These are phyloP conservation scores for Apoda limacodes DNA, from an alignment of 2,888 invertebrate genomes.

Conservation along the genomic window DNA sequence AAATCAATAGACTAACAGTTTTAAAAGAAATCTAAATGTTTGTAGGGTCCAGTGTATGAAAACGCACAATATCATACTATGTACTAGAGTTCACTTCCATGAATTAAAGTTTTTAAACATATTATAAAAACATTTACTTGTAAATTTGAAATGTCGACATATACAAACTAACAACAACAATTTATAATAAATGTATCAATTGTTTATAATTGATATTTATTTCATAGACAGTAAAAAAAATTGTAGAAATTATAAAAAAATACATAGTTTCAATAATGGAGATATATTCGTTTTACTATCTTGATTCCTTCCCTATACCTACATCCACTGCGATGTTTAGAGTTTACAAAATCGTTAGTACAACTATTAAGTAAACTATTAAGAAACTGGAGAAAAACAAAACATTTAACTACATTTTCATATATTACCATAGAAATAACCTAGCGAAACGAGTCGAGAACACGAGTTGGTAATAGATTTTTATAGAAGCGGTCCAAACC, in stretches of 20 bases:
- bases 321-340: too few species aligned
- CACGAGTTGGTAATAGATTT: slow-evolving; percentile 28
- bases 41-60: slow-evolving; percentile 66
- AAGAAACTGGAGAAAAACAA: too few species aligned
- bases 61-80: slow-evolving; percentile 70
- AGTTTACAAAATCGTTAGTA: too few species aligned
- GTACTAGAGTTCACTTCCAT: slow-evolving; percentile 63
- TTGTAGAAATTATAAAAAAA: slow-evolving; percentile 65
- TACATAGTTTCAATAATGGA: slow-evolving; percentile 66
- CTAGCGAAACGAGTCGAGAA: slow-evolving; percentile 34
- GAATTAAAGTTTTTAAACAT: slow-evolving; percentile 41
- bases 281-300: slow-evolving; percentile 34
- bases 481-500: slow-evolving; percentile 26
- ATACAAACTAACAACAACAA: slow-evolving; percentile 60
- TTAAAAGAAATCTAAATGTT: slow-evolving; percentile 66
- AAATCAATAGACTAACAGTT: slow-evolving; percentile 63
- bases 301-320: slow-evolving; percentile 18
- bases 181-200: slow-evolving; percentile 63
- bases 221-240: slow-evolving; percentile 63
- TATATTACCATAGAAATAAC: slow-evolving; percentile 39
- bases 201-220: slow-evolving; percentile 67
- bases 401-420: slow-evolving; percentile 31
- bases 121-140: slow-evolving; percentile 56
- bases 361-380: too few species aligned
- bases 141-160: slow-evolving; percentile 59